Evolutionary conservation across 2,113 vertebrate genomes (phyloP).

Genomic region (Notothenia coriiceps): DNA sequence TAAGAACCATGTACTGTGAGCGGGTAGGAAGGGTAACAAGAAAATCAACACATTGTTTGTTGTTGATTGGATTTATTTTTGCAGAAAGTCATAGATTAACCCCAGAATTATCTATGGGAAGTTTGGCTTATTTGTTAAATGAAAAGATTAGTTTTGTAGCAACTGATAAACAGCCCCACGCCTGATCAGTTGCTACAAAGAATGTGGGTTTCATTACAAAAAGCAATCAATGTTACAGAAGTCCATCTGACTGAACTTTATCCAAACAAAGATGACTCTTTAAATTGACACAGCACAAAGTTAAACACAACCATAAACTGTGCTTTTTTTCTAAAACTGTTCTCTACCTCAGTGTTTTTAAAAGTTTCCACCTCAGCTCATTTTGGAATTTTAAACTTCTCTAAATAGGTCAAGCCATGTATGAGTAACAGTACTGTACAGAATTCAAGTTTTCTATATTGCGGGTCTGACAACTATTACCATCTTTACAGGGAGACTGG

Average conservation of each 20-base stretch:
- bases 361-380: background rate
- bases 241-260: background rate
- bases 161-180: background rate
- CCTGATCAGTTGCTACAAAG: background rate
- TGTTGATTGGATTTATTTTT: no score
- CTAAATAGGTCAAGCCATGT: background rate
- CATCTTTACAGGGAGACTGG: background rate
- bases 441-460: background rate
- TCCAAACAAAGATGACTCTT: background rate
- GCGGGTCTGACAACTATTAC: background rate
- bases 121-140: background rate
- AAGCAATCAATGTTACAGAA: no score
- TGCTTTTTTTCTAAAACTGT: background rate
- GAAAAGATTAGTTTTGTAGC: background rate
- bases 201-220: background rate
- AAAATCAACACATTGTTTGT: background rate
- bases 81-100: no score
- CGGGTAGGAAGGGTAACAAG: background rate
- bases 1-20: background rate
- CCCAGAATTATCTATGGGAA: background rate
- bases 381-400: background rate
- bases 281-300: background rate
- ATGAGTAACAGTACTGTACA: no score
- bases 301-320: background rate
- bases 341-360: background rate